phyloP scores from a whole-genome alignment of 2,888 invertebrate genomes.

The Parapristionchus giblindavisi region DNA sequence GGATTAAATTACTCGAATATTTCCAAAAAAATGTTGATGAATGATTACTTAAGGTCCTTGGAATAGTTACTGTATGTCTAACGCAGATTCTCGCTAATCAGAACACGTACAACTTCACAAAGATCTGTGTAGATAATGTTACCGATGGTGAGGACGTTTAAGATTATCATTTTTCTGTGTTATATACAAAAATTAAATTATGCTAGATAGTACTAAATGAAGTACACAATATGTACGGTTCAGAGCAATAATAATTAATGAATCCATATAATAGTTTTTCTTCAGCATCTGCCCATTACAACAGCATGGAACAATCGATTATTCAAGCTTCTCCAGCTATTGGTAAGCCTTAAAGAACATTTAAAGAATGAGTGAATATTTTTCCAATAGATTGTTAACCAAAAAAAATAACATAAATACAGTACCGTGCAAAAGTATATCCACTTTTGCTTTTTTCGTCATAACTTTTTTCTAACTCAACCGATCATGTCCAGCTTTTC shows the following conservation, averaged over 20 bases:
- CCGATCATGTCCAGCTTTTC: too few species aligned
- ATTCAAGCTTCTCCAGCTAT: slow-evolving; percentile 12
- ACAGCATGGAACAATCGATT: neutral
- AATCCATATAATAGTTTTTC: neutral
- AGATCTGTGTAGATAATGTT: slow-evolving; percentile 52
- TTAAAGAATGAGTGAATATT: too few species aligned
- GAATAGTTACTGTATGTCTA: slow-evolving; percentile 46
- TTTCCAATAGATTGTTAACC: too few species aligned
- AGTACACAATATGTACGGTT: neutral
- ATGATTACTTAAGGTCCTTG: slow-evolving; percentile 43
- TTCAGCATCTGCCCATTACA: slow-evolving; percentile 13
- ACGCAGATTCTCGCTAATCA: slow-evolving; percentile 50
- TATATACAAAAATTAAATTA: too few species aligned
- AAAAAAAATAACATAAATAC: neutral
- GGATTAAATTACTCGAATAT: too few species aligned
- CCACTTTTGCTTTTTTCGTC: too few species aligned
- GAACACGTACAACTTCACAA: slow-evolving; percentile 56
- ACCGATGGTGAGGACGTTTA: slow-evolving; percentile 46
- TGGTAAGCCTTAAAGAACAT: slow-evolving; percentile 1
- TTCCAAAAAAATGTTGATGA: neutral
- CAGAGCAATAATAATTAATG: too few species aligned
- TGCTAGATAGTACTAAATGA: neutral
- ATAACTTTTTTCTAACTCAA: too few species aligned
- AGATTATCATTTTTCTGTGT: too few species aligned
- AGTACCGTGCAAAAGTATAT: too few species aligned